Conservation (phyloP, 2,888 invertebrate species). For the Euplexia lucipara region DNA sequence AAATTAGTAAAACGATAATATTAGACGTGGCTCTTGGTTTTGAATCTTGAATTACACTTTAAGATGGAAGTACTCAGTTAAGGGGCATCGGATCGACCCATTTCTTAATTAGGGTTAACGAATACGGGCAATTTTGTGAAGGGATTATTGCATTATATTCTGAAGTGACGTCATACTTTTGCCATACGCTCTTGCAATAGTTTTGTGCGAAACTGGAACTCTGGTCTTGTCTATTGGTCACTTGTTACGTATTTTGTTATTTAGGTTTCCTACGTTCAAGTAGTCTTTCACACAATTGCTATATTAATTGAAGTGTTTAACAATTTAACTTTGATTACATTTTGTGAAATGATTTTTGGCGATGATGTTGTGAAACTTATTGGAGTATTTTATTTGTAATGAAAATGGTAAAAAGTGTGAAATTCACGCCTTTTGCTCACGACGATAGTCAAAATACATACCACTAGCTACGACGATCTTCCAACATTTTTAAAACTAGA, state of each 20-base stretch:
- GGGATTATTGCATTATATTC: background rate
- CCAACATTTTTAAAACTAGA: too few relatives aligned
- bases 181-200: constrained; percentile 33
- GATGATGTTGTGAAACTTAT: constrained; percentile 6
- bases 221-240: constrained; percentile 35
- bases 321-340: background rate
- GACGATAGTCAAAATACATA: too few relatives aligned
- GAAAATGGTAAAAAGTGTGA: too few relatives aligned
- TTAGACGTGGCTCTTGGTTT: background rate
- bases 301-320: constrained; percentile 11
- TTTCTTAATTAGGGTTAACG: background rate
- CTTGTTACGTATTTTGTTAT: constrained; percentile 43
- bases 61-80: too few relatives aligned
- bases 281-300: constrained; percentile 6
- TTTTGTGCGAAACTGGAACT: constrained; percentile 41
- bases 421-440: too few relatives aligned
- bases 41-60: background rate
- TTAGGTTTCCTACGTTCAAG: constrained; percentile 36
- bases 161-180: constrained; percentile 24
- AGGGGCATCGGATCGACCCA: too few relatives aligned
- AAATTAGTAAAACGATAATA: too few relatives aligned
- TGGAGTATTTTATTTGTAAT: background rate
- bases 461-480: too few relatives aligned
- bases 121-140: background rate
- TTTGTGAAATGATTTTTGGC: constrained; percentile 10